Base-by-base conservation (phyloP, 2,797 vertebrate species). In the Lacerta bilineata region DNA sequence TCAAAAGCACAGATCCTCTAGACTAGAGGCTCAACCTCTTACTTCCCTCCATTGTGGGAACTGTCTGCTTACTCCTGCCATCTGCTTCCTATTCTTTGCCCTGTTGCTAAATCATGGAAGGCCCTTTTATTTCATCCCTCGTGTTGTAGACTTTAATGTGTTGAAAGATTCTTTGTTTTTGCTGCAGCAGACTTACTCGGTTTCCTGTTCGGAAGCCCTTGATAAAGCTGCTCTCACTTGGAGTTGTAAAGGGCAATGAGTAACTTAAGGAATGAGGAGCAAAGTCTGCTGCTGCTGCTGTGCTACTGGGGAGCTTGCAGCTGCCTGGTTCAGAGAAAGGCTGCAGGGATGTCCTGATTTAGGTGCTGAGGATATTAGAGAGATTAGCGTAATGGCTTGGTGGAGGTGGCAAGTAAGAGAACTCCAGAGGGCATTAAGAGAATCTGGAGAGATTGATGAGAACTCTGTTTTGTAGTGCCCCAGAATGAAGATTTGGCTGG, bases 1-100 rank as follows among this genome's bases (percentile, higher is more conserved):
- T 36, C 3, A 5, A 69, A 46, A 43, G 39, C 4, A 2, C 41
- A 3, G 0, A 0, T 1, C 9, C 29, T 11, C 7, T 23, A 15
- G 69, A 1, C 9, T 36, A n/a, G 66, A 25, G 3, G 10, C 4
- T 20, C 4, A 17, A 9, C 33, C 18, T 17, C 46, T 27, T 6
- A 5, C 69, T 75, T 61, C 83, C 83, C 25, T 1, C 7, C 36
- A 41, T 41, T 29, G 50, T 75, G 71, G 18, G 29, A 25, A 25
- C 68, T 20, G 13, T 39, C 25, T 10, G 18, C 23, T 80, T 39
- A 9, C 6, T 7, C 18, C n/a, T 17, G 1, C 33, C 27, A 13
- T 27, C 69, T 8, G 46, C 64, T 75, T 84, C 69, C 69, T 59
- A 25, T 20, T n/a, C 36, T 23, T 76, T 29, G 15, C 5, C 13